Conservation (phyloP, 1,140 invertebrate genomes). For the Pseudachorutes palmiensis region DNA sequence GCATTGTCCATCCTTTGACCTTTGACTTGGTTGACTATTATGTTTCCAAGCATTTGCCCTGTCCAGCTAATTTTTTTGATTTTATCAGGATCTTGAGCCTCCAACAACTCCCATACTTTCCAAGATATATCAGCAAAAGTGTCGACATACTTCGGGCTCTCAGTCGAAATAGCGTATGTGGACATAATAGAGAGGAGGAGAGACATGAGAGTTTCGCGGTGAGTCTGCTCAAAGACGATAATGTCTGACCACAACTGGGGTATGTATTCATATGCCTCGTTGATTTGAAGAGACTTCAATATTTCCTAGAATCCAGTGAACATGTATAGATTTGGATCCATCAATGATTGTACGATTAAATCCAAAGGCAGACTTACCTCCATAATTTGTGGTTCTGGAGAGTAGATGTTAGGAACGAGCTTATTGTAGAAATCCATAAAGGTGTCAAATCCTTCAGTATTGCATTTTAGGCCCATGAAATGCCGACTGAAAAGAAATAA, state of each 20-base stretch:
- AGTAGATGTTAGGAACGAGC: slow-evolving; percentile 69
- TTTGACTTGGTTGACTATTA: slow-evolving; percentile 47
- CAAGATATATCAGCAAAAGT: slow-evolving; percentile 49
- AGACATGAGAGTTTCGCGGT: slow-evolving; percentile 50
- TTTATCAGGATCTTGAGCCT: slow-evolving; percentile 42
- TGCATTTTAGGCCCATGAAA: slow-evolving; percentile 51
- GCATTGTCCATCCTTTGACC: slow-evolving; percentile 48
- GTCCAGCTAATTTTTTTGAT: slow-evolving; percentile 45
- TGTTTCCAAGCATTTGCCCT: slow-evolving; percentile 51
- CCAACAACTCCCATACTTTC: slow-evolving; percentile 45
- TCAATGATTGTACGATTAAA: slow-evolving; percentile 10
- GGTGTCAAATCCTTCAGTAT: slow-evolving; percentile 56
- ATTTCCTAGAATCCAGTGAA: slow-evolving; percentile 42
- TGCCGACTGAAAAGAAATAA: slow-evolving; percentile 42
- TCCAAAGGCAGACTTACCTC: slow-evolving; percentile 44
- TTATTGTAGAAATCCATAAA: slow-evolving; percentile 63
- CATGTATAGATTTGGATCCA: neutral
- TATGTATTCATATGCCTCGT: slow-evolving; percentile 54
- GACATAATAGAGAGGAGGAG: slow-evolving; percentile 51
- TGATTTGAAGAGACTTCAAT: slow-evolving; percentile 54
- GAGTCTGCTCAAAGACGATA: slow-evolving; percentile 55
- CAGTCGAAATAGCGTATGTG: slow-evolving; percentile 42
- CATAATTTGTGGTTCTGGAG: slow-evolving; percentile 64
- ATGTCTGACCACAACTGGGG: slow-evolving; percentile 71
- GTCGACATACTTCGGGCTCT: slow-evolving; percentile 41